A percentile compares a stretch with the other conserved stretches of the same genome.
Evolutionary conservation across 1,140 invertebrate genomes (phyloP).

Genomic region (Eufriesea mexicana): DNA sequence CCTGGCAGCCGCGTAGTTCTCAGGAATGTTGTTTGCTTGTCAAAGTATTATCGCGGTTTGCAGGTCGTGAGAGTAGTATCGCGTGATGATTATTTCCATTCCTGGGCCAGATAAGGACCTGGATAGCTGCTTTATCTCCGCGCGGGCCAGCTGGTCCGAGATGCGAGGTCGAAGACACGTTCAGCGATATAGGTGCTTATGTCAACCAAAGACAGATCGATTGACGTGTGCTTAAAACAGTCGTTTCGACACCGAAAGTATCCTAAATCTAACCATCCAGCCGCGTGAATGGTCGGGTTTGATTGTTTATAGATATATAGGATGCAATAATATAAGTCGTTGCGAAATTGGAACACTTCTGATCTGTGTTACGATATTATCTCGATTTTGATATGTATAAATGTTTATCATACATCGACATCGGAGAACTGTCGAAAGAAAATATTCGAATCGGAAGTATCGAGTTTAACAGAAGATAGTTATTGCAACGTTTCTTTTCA

Average conservation of each 20-base stretch:
- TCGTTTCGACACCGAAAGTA: neutral
- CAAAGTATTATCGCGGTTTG: constrained; percentile 55
- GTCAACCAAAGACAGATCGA: neutral
- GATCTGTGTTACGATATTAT: neutral
- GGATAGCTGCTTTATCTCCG: constrained; percentile 36
- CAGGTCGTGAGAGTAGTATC: constrained; percentile 53
- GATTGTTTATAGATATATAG: neutral
- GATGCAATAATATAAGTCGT: neutral
- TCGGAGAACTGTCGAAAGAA: too few species aligned
- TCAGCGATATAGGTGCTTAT: constrained; percentile 1
- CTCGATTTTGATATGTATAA: too few species aligned
- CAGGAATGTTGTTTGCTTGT: constrained; percentile 50
- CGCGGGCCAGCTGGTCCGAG: constrained; percentile 41
- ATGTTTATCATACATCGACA: too few species aligned
- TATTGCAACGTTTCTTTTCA: too few species aligned
- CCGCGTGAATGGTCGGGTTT: neutral
- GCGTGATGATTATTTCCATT: constrained; percentile 66
- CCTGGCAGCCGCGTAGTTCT: constrained; percentile 35
- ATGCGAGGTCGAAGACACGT: constrained; percentile 36
- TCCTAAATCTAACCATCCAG: neutral
- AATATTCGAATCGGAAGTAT: too few species aligned
- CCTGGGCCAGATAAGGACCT: constrained; percentile 59
- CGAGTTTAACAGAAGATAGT: too few species aligned
- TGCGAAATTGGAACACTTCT: neutral
- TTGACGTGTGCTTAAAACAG: neutral